phyloP scores from a whole-genome alignment of 2,797 vertebrate species.

The Melanotaenia nigrans region DNA sequence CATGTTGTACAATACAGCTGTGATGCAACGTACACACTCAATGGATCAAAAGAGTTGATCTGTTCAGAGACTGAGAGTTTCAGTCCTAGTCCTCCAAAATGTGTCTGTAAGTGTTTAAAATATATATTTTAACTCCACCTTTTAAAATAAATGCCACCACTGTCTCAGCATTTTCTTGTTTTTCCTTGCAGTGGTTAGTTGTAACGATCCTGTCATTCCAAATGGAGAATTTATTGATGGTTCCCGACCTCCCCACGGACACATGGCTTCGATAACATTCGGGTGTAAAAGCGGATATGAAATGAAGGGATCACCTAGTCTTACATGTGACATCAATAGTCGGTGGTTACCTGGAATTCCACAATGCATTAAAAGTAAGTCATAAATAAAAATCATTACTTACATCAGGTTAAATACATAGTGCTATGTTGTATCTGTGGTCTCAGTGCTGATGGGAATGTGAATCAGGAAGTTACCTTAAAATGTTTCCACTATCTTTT shows the following conservation, averaged over 20 bases:
- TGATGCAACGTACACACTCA: rapidly evolving
- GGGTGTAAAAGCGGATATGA: neutral
- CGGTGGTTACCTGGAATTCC: slow-evolving; percentile 56
- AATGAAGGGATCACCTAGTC: rapidly evolving
- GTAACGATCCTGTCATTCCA: rapidly evolving
- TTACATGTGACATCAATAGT: slow-evolving; percentile 27
- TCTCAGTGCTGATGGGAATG: neutral
- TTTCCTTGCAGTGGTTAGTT: slow-evolving; percentile 42
- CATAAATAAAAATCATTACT: neutral
- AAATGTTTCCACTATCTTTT: neutral
- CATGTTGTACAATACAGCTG: slow-evolving; percentile 26
- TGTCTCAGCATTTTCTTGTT: neutral
- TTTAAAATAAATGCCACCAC: neutral
- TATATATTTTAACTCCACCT: neutral
- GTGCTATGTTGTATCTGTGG: neutral
- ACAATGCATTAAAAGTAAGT: slow-evolving; percentile 64
- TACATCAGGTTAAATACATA: neutral
- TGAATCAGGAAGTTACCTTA: neutral
- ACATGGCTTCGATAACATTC: slow-evolving; percentile 3
- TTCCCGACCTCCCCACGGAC: slow-evolving; percentile 20
- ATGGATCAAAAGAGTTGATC: neutral
- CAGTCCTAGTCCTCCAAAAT: slow-evolving; percentile 36
- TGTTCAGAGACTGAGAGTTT: slow-evolving; percentile 32
- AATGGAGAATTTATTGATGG: neutral
- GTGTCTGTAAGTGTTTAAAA: slow-evolving; percentile 41